phyloP scores from a whole-genome alignment of 2,113 vertebrate genomes.

The Camelus bactrianus region DNA sequence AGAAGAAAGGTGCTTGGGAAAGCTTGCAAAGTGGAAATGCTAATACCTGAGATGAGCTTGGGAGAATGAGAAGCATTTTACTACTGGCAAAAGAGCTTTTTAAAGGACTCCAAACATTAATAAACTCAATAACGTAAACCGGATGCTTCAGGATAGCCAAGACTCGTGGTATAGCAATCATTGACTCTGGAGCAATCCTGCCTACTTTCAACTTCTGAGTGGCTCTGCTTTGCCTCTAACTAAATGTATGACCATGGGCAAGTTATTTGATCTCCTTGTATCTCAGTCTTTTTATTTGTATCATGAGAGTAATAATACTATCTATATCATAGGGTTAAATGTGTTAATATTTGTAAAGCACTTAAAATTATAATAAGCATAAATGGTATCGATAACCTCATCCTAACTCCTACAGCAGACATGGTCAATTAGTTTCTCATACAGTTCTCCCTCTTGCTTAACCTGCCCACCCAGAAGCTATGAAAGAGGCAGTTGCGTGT shows the following conservation, averaged over 20 bases:
- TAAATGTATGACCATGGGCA: neutral
- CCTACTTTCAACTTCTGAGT: neutral
- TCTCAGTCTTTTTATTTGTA: neutral
- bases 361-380: neutral
- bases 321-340: neutral
- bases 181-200: neutral
- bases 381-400: neutral
- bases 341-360: neutral
- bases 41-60: neutral
- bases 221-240: neutral
- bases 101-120: neutral
- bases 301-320: neutral
- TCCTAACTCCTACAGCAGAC: neutral
- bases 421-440: neutral
- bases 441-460: neutral
- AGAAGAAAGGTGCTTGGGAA: neutral
- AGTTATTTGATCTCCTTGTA: neutral
- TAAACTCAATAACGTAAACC: neutral
- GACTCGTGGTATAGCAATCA: neutral
- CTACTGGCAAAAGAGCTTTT: neutral
- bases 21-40: neutral
- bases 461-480: neutral
- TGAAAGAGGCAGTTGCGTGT: neutral
- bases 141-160: neutral
- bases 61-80: neutral